Conservation (phyloP, 1,140 invertebrate species). For the Acyrthosiphon pisum region DNA sequence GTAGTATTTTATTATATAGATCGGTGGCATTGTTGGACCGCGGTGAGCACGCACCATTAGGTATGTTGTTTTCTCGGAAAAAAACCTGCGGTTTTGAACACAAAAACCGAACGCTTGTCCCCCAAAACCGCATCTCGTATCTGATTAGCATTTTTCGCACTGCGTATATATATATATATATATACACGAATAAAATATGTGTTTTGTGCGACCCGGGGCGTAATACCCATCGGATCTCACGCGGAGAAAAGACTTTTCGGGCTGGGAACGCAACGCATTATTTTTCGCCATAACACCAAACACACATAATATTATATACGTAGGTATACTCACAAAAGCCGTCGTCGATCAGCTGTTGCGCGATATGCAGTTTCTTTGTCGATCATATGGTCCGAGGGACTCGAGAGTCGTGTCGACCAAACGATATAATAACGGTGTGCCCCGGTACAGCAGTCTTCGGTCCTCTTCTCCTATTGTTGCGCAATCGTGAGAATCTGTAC, state of each 20-base stretch:
- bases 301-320: neutral
- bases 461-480: neutral
- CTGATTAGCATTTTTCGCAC: neutral
- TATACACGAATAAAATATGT: neutral
- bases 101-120: neutral
- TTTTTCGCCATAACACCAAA: neutral
- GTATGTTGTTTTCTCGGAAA: neutral
- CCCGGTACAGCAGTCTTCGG: neutral
- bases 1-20: neutral
- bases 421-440: conserved; percentile 27
- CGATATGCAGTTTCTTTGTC: neutral
- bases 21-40: neutral
- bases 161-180: too few species aligned
- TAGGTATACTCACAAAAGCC: neutral
- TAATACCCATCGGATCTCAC: neutral
- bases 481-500: conserved; percentile 46
- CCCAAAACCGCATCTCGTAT: neutral
- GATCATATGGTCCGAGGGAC: conserved; percentile 6
- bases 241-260: conserved; percentile 29
- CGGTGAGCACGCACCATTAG: too few species aligned
- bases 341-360: neutral
- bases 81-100: neutral
- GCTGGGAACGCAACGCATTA: neutral
- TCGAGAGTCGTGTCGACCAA: neutral
- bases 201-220: neutral